Base-by-base conservation (phyloP, 2,797 vertebrate genomes). In the Enteromius viviparus region DNA sequence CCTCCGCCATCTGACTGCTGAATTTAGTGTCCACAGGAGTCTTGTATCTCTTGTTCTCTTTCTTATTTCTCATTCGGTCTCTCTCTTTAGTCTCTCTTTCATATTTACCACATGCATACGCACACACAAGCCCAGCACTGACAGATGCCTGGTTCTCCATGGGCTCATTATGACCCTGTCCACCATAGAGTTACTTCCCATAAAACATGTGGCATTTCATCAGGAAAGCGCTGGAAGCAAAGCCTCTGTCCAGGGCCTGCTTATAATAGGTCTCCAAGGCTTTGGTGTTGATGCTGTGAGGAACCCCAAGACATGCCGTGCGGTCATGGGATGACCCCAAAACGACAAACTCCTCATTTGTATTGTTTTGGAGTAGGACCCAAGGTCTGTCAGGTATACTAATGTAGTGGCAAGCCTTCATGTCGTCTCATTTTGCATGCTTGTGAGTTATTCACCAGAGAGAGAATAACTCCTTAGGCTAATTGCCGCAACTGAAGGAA, bases 151-250 rank as follows among this genome's bases (percentile, higher is more conserved):
- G 72, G 68, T 74, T 84, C 69, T 80, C 68, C 60, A 45, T 51
- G 66, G 83, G 53, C 88, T 86, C 83, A 82, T 75, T 85, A 85
- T 82, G 80, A 85, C 72, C 70, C 77, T 81, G 47, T 85, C 74
- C 76, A 60, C 78, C 80, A 76, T 65, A 84, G 78, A 89, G 70
- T 84, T 87, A 80, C 78, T 78, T 75, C 72, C 71, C 71, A 89
- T 83, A 84, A 85, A 86, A 86, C 77, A 81, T 82, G 75, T 77
- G 74, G 78, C 72, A 84, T 86, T 86, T 87, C 80, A 85, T 87
- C 82, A 81, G 76, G 55, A 78, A 85, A 82, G 75, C 55, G 81
- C 81, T 84, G 45, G 47, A 81, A 86, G 72, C 49, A 55, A 84
- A 78, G 65, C 60, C 42, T 60, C 49, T 62, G 65, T 42, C 29